Percentiles rank a stretch among this genome's conserved stretches.
phyloP scores from a whole-genome alignment of 2,888 invertebrate genomes.

The Thera obeliscata region DNA sequence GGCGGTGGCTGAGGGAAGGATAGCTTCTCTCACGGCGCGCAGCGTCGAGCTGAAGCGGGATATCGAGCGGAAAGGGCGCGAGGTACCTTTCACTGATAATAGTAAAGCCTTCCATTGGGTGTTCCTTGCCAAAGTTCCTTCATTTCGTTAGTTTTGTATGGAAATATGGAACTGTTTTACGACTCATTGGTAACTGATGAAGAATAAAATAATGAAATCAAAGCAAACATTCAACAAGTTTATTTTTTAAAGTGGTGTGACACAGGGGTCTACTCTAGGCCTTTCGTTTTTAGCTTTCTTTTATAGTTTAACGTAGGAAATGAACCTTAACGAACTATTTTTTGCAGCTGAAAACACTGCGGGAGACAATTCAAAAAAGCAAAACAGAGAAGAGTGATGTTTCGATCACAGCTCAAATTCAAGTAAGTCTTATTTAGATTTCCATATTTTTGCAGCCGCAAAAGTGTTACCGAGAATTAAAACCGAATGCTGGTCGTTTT shows the following conservation, averaged over 20 bases:
- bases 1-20: slow-evolving; percentile 67
- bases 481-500: slow-evolving; percentile 32
- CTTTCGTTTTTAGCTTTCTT: not conserved
- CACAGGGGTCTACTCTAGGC: slow-evolving; percentile 15
- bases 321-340: not conserved
- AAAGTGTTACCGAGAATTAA: not conserved
- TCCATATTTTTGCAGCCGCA: not conserved
- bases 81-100: slow-evolving; percentile 45
- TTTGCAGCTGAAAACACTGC: slow-evolving; percentile 48
- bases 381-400: slow-evolving; percentile 51
- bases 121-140: not conserved
- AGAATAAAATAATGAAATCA: not conserved
- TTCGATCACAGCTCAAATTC: slow-evolving; percentile 49
- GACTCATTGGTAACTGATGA: not conserved
- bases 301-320: not conserved
- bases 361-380: slow-evolving; percentile 44
- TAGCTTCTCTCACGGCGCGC: slow-evolving; percentile 55
- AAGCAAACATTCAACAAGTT: not conserved
- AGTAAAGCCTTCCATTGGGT: slow-evolving; percentile 9
- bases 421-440: slow-evolving; percentile 45
- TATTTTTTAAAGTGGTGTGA: slow-evolving; percentile 3
- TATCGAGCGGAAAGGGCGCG: slow-evolving; percentile 51
- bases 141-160: not conserved
- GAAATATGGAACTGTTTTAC: not conserved
- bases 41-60: slow-evolving; percentile 49